phyloP scores from a whole-genome alignment of 2,888 invertebrate species.

The Torymus texanus region DNA sequence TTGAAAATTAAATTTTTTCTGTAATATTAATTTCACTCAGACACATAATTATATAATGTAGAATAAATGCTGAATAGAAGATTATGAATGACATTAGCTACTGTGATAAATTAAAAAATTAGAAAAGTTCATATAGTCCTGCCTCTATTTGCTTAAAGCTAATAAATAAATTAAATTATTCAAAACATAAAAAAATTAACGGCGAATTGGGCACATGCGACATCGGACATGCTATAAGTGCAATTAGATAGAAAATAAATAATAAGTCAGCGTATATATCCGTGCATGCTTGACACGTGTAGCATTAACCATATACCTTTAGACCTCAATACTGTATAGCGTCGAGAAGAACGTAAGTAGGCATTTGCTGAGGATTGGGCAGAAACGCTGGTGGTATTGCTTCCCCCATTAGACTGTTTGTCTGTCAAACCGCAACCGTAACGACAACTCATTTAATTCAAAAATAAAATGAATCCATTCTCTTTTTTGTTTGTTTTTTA shows the following conservation, averaged over 20 bases:
- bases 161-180: conserved; percentile 24
- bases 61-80: conserved; percentile 5
- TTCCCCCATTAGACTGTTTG: conserved; percentile 75
- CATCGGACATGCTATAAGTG: conserved; percentile 57
- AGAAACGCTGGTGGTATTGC: conserved; percentile 77
- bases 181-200: conserved; percentile 48
- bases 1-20: too few relatives aligned
- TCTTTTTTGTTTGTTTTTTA: conserved; percentile 40
- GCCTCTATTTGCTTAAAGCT: conserved; percentile 45
- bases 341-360: conserved; percentile 80
- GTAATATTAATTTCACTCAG: too few relatives aligned
- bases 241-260: conserved; percentile 48
- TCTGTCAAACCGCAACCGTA: conserved; percentile 74
- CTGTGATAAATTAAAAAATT: conserved; percentile 26
- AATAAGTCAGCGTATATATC: conserved; percentile 43
- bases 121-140: conserved; percentile 32
- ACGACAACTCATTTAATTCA: conserved; percentile 61
- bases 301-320: conserved; percentile 74
- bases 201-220: conserved; percentile 49
- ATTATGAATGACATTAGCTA: conserved; percentile 26
- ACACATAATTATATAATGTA: conserved; percentile 20
- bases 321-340: conserved; percentile 80
- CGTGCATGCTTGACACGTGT: conserved; percentile 60
- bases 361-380: conserved; percentile 78
- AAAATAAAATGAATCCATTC: conserved; percentile 54